Percentiles rank a stretch among this genome's conserved stretches.
These are phyloP conservation scores for Brachionus sp. DNA, from an alignment of 1,140 invertebrate species.

Conservation along the genomic window DNA sequence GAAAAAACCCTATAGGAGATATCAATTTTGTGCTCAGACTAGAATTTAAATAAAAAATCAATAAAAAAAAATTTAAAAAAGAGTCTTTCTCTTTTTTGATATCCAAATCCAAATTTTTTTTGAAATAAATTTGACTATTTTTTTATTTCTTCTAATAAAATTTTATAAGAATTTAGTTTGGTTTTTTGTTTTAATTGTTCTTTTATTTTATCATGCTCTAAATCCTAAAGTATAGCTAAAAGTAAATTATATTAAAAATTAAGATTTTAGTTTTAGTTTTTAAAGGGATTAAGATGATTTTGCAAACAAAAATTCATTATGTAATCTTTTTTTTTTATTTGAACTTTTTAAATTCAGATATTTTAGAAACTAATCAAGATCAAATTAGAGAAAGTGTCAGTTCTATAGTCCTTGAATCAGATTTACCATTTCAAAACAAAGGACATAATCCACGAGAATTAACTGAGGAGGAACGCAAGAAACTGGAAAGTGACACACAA, in stretches of 20 bases:
- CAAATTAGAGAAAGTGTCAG: background rate
- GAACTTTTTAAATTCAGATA: background rate
- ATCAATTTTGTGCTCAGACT: background rate
- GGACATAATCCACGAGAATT: background rate
- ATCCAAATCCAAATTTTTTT: too few relatives aligned
- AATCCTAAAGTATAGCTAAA: background rate
- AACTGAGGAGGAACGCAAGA: background rate
- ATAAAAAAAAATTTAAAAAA: background rate
- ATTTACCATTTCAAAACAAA: conserved; percentile 17
- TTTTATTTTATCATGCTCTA: background rate
- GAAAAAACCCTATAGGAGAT: background rate
- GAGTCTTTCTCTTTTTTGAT: too few relatives aligned
- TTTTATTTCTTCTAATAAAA: too few relatives aligned
- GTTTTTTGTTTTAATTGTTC: too few relatives aligned
- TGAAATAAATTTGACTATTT: too few relatives aligned
- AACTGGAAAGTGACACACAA: conserved; percentile 23
- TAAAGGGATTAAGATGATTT: background rate
- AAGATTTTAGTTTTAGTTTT: background rate
- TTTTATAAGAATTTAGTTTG: too few relatives aligned
- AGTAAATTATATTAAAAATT: background rate
- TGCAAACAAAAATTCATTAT: background rate
- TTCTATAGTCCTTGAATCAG: background rate
- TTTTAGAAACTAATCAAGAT: background rate
- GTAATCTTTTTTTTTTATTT: background rate
- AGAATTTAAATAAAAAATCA: background rate